Evolutionary conservation across 2,113 vertebrate species (phyloP).

Genomic region (Festucalex cinctus): DNA sequence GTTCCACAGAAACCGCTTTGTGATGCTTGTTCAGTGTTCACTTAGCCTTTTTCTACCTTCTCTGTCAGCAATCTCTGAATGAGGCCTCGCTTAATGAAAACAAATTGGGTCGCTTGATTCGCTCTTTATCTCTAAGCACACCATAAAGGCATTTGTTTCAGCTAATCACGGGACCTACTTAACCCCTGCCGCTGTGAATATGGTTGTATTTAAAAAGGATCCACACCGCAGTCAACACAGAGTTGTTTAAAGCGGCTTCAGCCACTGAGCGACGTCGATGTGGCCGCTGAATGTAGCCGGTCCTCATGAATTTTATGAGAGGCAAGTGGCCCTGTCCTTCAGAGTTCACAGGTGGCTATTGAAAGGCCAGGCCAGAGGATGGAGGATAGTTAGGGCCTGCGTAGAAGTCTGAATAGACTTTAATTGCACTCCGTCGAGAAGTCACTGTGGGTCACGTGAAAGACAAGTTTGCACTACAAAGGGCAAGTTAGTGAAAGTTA

Average conservation of each 20-base stretch:
- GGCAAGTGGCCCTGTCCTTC: conserved; percentile 60
- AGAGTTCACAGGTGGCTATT: conserved; percentile 71
- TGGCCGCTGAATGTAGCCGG: conserved; percentile 46
- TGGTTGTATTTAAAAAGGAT: conserved; percentile 56
- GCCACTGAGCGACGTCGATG: conserved; percentile 46
- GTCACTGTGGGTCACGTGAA: conserved; percentile 55
- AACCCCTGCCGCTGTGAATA: conserved; percentile 57
- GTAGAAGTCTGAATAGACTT: conserved; percentile 65
- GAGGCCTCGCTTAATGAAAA: conserved; percentile 34
- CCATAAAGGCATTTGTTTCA: conserved; percentile 56
- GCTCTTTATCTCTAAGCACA: conserved; percentile 31
- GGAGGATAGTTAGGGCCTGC: conserved; percentile 61
- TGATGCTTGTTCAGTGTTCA: conserved; percentile 11
- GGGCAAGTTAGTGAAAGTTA: conserved; percentile 50
- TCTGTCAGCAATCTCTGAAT: conserved; percentile 29
- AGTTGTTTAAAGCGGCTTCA: conserved; percentile 60
- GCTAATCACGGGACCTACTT: conserved; percentile 57
- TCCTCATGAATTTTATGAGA: conserved; percentile 71
- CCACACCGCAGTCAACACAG: conserved; percentile 54
- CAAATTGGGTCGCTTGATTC: conserved; percentile 38
- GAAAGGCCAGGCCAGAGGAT: conserved; percentile 60
- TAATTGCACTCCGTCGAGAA: conserved; percentile 63
- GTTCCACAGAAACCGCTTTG: conserved; percentile 10
- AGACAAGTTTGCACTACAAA: conserved; percentile 62
- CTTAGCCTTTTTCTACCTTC: conserved; percentile 15